phyloP scores from a whole-genome alignment of 2,113 vertebrate species.

The Tursiops truncatus region DNA sequence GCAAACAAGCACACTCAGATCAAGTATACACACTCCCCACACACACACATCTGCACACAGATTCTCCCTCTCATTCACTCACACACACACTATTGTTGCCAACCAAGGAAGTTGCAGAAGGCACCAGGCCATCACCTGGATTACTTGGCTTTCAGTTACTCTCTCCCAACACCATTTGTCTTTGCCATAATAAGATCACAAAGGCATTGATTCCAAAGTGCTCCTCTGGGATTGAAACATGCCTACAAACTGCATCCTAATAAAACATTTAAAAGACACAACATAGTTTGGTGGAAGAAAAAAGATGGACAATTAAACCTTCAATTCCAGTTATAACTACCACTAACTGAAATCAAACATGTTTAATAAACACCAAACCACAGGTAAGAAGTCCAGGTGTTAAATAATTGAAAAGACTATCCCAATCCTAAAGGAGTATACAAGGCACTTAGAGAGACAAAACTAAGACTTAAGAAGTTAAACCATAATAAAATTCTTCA shows the following conservation, averaged over 20 bases:
- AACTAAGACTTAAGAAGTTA: not conserved
- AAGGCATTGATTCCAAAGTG: slow-evolving; percentile 3
- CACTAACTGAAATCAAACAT: slow-evolving; percentile 23
- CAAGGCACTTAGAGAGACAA: not conserved
- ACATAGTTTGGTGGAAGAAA: not conserved
- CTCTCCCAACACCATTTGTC: slow-evolving; percentile 35
- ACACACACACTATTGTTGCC: not conserved
- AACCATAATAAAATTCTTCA: not conserved
- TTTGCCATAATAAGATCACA: slow-evolving; percentile 34
- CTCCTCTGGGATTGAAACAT: not conserved
- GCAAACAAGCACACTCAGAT: not conserved
- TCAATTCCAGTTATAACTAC: not conserved
- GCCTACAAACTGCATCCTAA: slow-evolving; percentile 1
- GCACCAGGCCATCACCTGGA: not conserved
- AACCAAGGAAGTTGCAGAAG: not conserved
- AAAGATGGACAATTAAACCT: slow-evolving; percentile 1
- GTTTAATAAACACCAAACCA: not conserved
- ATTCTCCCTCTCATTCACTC: not conserved
- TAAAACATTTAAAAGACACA: slow-evolving; percentile 47
- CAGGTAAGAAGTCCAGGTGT: not conserved
- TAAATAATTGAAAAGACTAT: not conserved
- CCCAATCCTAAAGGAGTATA: not conserved
- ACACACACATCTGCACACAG: not conserved
- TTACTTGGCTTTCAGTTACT: not conserved
- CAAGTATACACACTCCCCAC: too few species aligned